phyloP scores from a whole-genome alignment of 2,888 invertebrate species.

The Dicyrtomina minuta region DNA sequence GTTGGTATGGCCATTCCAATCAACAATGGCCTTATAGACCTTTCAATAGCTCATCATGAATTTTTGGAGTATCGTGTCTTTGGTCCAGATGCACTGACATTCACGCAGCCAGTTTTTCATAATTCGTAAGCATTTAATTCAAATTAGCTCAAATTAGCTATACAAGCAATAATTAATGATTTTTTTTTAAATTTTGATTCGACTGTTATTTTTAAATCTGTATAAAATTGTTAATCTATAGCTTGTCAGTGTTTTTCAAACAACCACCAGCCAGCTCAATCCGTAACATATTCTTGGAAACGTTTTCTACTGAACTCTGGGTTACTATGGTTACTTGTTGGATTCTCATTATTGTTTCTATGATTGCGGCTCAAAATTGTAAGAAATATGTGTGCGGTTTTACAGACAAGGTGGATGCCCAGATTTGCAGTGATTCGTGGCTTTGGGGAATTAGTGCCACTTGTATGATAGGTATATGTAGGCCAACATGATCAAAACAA shows the following conservation, averaged over 20 bases:
- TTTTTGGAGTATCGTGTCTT: conserved; percentile 33
- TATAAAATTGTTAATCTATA: conserved; percentile 8
- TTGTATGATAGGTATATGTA: conserved; percentile 44
- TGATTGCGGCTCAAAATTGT: neutral
- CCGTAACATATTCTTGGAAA: conserved; percentile 43
- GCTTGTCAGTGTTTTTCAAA: conserved; percentile 41
- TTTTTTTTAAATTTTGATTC: too few relatives aligned
- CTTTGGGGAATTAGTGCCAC: conserved; percentile 44
- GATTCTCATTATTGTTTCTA: neutral
- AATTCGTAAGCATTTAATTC: neutral
- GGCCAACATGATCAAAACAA: neutral
- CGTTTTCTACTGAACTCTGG: conserved; percentile 43
- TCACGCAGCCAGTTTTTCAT: conserved; percentile 30
- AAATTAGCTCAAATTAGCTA: neutral
- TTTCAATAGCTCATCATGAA: too few relatives aligned
- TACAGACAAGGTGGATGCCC: neutral
- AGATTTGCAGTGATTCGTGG: conserved; percentile 26
- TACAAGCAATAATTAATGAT: neutral
- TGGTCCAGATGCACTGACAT: conserved; percentile 35
- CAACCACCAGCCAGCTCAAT: conserved; percentile 40
- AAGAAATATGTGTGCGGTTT: neutral
- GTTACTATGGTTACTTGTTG: neutral
- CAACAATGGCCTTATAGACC: conserved; percentile 28
- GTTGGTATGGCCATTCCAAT: conserved; percentile 34
- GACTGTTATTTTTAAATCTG: too few relatives aligned